phyloP scores from a whole-genome alignment of 2,113 vertebrate species.

The Pygoscelis antarcticus region DNA sequence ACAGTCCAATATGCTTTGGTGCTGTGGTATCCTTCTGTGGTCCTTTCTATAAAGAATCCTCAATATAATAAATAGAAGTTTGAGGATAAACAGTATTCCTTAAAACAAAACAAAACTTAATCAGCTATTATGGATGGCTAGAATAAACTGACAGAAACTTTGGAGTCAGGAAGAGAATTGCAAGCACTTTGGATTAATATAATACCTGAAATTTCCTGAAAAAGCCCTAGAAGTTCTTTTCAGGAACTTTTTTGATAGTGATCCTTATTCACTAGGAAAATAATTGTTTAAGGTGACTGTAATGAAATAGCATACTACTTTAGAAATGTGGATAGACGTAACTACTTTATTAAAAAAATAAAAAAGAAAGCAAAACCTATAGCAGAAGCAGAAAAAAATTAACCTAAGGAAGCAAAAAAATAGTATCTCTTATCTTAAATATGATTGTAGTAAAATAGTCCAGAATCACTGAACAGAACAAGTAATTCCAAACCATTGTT shows the following conservation, averaged over 20 bases:
- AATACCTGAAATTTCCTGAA: background rate
- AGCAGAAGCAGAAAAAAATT: background rate
- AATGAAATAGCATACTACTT: background rate
- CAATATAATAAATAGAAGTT: background rate
- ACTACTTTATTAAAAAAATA: background rate
- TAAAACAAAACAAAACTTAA: background rate
- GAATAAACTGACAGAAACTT: background rate
- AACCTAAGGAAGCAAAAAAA: background rate
- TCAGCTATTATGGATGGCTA: background rate
- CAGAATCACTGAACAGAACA: background rate
- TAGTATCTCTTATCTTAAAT: background rate
- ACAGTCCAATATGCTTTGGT: background rate
- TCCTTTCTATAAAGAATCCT: background rate
- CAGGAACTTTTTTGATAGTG: background rate
- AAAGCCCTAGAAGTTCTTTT: background rate
- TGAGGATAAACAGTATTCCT: background rate
- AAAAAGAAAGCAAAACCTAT: background rate
- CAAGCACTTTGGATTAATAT: background rate
- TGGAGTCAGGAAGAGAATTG: background rate
- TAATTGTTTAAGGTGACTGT: background rate
- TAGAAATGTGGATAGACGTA: background rate
- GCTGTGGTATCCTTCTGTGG: background rate
- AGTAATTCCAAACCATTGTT: background rate
- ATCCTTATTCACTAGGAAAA: background rate
- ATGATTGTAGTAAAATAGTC: background rate